Base-by-base conservation (phyloP, 1,140 invertebrate species). In the Stegodyphus mimosarum region DNA sequence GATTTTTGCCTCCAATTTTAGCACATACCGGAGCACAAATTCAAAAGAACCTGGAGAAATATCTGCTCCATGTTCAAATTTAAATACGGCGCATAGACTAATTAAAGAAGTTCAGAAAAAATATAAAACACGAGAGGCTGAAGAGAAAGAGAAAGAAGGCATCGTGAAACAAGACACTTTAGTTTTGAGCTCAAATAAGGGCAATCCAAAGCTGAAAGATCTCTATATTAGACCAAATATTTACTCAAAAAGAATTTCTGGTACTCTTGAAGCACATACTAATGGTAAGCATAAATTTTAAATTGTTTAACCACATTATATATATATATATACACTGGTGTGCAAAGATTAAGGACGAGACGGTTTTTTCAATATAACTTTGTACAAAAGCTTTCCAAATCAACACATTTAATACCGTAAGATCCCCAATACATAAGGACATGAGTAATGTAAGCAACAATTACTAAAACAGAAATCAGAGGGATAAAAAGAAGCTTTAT, bases 31-130 rank as follows among this genome's bases (percentile, higher is more conserved):
- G 88, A 98, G 97, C 90, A 97, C 96, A 87, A 99, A 99, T 91
- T 95, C 95, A 17, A 99, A 99, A 92, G 98, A 99, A 90, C 98
- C 97, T 11, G 98, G 98, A 74, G 98, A 99, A 92, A 93, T 98
- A 72, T 95, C 95, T 6, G 95, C 98, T 0, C 97, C 98, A 0
- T 99, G 98, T 0, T 94, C 96, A 1, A 99, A 99, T 91, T 91
- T 99, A 7, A 98, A 97, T 89, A 99, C 97, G 52, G 97, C 97
- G 2, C 99, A 98, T 90, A 93, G 98, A 81, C 92, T 99, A 9
- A 99, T 99, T 88, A 99, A 99, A 91, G 98, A 99, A 92, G 97
- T 99, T 52, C 99, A 99, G 91, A 99, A 99, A 90, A 98, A 97
- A 89, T 99, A 97, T 90, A 99, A 98, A 91, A 99, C 97, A 0